These are phyloP conservation scores for Amphilophus citrinellus DNA, from an alignment of 2,113 vertebrate species.

Conservation along the genomic window DNA sequence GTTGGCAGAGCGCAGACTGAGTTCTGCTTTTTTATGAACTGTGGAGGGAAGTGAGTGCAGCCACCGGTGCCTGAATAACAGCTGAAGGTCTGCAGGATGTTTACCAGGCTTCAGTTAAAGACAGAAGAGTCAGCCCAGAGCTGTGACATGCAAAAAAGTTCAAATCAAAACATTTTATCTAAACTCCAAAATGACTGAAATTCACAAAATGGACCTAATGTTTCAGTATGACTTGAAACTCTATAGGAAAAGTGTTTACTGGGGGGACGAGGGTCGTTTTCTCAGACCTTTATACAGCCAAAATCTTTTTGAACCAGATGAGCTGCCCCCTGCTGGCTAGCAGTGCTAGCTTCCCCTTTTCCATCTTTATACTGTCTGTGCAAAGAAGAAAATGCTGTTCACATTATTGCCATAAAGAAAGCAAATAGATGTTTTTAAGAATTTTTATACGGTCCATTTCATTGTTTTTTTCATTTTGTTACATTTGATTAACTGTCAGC, in stretches of 20 bases:
- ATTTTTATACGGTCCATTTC: too few species aligned
- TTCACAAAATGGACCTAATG: not conserved
- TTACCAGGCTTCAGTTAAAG: not conserved
- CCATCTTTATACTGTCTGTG: rapidly evolving
- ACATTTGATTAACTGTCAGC: not conserved
- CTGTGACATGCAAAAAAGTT: not conserved
- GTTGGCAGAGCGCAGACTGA: not conserved
- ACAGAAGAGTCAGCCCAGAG: not conserved
- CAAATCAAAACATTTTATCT: not conserved
- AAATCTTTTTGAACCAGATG: rapidly evolving
- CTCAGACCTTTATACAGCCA: too few species aligned
- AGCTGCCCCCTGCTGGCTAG: not conserved
- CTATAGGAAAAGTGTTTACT: rapidly evolving
- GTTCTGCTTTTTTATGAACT: not conserved
- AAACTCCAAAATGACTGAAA: not conserved
- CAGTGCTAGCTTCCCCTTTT: not conserved
- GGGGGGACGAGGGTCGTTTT: not conserved
- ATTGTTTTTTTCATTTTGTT: too few species aligned
- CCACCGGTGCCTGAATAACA: conserved; percentile 2
- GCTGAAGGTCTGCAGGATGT: conserved; percentile 2
- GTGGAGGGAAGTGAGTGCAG: conserved; percentile 3
- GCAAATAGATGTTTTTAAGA: too few species aligned
- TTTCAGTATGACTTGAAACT: rapidly evolving
- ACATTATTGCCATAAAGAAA: not conserved
- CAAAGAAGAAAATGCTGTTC: not conserved